A percentile compares a stretch with the other conserved stretches of the same genome.
phyloP scores from a whole-genome alignment of 2,113 vertebrate species.

The Ceyx melanurus region DNA sequence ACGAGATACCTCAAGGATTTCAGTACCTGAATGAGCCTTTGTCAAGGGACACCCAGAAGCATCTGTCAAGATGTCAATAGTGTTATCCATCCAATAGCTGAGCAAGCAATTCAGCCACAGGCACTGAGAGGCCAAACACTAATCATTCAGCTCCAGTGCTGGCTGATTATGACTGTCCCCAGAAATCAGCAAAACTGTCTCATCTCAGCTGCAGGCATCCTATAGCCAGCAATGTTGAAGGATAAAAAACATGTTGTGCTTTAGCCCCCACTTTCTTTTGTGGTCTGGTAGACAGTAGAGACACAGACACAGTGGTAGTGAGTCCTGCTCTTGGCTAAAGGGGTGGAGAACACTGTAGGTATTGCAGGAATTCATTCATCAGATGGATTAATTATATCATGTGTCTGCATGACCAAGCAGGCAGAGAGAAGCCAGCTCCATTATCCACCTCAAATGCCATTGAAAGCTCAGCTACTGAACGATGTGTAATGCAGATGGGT shows the following conservation, averaged over 20 bases:
- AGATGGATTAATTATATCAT: not conserved
- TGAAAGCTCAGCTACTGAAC: not conserved
- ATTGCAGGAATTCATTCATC: not conserved
- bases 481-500: not conserved
- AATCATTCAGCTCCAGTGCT: accelerated
- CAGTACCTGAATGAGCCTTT: not conserved
- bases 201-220: not conserved
- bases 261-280: not conserved
- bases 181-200: not conserved
- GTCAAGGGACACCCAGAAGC: not conserved
- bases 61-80: not conserved
- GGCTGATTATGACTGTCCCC: not conserved
- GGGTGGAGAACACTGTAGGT: not conserved
- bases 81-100: not conserved
- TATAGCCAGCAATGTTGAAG: not conserved
- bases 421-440: not conserved
- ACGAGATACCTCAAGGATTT: not conserved
- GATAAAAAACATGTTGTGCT: not conserved
- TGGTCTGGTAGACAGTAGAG: not conserved
- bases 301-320: not conserved
- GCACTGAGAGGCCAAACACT: not conserved
- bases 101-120: not conserved
- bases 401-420: not conserved
- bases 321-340: not conserved
- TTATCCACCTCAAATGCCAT: not conserved